Conservation (phyloP, 2,888 invertebrate species). For the Melanargia galathea region DNA sequence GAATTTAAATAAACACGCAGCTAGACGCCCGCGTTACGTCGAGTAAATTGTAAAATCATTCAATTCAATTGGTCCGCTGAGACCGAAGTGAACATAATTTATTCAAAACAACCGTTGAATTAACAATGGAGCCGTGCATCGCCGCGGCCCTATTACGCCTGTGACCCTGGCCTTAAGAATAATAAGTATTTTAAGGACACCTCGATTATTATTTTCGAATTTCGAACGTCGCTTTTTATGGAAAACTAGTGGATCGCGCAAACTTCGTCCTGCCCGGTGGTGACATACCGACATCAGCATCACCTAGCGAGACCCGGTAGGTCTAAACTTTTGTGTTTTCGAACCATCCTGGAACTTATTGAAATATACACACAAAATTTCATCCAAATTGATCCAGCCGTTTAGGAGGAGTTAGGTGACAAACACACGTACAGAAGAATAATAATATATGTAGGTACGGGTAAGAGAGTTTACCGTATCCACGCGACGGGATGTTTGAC, state of each 20-base stretch:
- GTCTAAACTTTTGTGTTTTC: too few species aligned
- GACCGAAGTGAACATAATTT: constrained; percentile 15
- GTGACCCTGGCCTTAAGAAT: constrained; percentile 38
- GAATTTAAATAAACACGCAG: not conserved
- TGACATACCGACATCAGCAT: too few species aligned
- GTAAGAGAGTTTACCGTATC: too few species aligned
- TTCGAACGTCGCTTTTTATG: not conserved
- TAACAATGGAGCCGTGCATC: constrained; percentile 26
- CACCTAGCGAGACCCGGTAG: too few species aligned
- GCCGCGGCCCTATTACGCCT: constrained; percentile 23
- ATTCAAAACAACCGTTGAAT: constrained; percentile 23
- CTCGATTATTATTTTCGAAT: not conserved
- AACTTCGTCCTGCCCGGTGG: too few species aligned
- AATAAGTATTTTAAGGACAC: constrained; percentile 29
- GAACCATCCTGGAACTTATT: too few species aligned
- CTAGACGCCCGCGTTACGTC: not conserved
- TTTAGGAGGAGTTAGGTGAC: too few species aligned
- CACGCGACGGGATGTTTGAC: too few species aligned
- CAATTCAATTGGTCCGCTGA: constrained; percentile 13
- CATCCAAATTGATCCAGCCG: too few species aligned
- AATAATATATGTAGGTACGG: too few species aligned
- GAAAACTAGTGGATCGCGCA: not conserved
- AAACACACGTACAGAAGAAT: too few species aligned
- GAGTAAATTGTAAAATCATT: constrained; percentile 13
- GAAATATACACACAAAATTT: too few species aligned